Evolutionary conservation across 2,113 vertebrate genomes (phyloP).

Genomic region (Mustela nigripes): DNA sequence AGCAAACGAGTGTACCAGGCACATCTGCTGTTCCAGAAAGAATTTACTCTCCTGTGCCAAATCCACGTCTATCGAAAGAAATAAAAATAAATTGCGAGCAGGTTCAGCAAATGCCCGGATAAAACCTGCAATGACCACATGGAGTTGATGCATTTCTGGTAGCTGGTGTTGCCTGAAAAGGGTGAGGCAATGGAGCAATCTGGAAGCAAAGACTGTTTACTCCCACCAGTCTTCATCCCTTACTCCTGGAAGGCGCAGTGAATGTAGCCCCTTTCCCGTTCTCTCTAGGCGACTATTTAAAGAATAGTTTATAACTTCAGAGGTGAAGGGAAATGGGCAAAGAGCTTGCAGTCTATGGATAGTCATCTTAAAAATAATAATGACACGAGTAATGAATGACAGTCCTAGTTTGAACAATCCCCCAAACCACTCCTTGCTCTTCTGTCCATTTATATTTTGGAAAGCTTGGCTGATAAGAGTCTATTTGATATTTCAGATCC

Average conservation of each 20-base stretch:
- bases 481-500: background rate
- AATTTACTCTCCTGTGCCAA: constrained; percentile 68
- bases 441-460: background rate
- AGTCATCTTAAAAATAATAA: background rate
- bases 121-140: constrained; percentile 39
- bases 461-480: background rate
- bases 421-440: background rate
- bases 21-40: constrained; percentile 80
- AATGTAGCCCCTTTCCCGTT: background rate
- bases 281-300: background rate
- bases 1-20: constrained; percentile 76
- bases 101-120: constrained; percentile 65
- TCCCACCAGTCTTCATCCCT: background rate
- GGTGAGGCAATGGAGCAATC: background rate
- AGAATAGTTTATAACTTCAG: background rate
- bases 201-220: background rate
- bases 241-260: background rate
- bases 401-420: background rate
- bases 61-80: constrained; percentile 49
- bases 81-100: constrained; percentile 79
- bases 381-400: background rate
- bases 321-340: background rate
- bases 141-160: background rate
- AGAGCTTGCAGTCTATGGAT: background rate
- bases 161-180: background rate